Percentiles rank a stretch among this genome's conserved stretches.
These are phyloP conservation scores for Drosophila setosimentum DNA, from an alignment of 2,888 invertebrate genomes.

Conservation along the genomic window DNA sequence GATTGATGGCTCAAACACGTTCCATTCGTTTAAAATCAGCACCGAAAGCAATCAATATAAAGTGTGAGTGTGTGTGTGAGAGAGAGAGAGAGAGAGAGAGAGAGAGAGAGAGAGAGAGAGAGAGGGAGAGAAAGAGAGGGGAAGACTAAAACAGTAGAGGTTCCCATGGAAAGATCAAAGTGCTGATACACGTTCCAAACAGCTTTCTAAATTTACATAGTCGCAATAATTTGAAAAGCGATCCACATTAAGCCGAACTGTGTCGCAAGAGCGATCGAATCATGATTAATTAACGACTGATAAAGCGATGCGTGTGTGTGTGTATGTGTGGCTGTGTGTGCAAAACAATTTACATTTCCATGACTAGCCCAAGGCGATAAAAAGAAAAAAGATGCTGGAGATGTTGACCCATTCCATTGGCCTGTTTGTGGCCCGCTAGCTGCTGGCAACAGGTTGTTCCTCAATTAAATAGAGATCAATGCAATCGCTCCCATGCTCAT, in stretches of 20 bases:
- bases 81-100: not conserved
- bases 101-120: no score
- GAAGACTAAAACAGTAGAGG: not conserved
- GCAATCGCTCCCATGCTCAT: constrained; percentile 46
- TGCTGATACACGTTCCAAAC: constrained; percentile 51
- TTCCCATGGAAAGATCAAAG: constrained; percentile 40
- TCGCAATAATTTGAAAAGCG: constrained; percentile 67
- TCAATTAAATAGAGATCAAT: constrained; percentile 76
- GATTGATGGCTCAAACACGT: constrained; percentile 17
- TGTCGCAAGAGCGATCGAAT: constrained; percentile 60
- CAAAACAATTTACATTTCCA: constrained; percentile 63
- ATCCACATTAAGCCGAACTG: constrained; percentile 45
- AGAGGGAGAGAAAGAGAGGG: not conserved
- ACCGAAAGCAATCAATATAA: not conserved
- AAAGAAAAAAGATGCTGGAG: not conserved
- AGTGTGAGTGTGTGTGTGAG: not conserved
- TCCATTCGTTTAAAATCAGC: not conserved
- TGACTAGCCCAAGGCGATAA: constrained; percentile 20
- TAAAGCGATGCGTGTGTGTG: not conserved
- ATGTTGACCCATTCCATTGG: constrained; percentile 65
- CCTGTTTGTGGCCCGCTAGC: constrained; percentile 49
- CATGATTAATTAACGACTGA: constrained; percentile 50
- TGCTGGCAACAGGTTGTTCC: constrained; percentile 31
- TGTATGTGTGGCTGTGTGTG: constrained; percentile 19
- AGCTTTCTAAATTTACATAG: constrained; percentile 83